Base-by-base conservation (phyloP, 2,797 vertebrate genomes). In the Danio jaintianensis region DNA sequence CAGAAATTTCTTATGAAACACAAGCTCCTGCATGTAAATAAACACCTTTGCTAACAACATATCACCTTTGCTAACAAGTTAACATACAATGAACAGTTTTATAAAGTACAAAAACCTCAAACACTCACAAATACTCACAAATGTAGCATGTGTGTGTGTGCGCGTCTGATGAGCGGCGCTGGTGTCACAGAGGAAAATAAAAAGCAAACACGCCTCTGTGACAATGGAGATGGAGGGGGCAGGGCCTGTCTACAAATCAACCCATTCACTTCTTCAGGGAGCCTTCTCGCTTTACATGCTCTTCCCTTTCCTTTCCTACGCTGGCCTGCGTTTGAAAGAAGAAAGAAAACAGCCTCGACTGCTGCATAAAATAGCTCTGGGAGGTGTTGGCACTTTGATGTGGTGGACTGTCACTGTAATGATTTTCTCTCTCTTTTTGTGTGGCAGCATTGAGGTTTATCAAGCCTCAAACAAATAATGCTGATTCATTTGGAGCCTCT, bases 201-300 rank as follows among this genome's bases (percentile, higher is more conserved):
- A 84, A 70, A 75, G 78, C 56, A 72, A 83, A 85, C 80, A 83
- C 52, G 45, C 81, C 78, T 86, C 67, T 85, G 85, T 90, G 86
- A 93, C 91, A 93, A 73, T 73, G 9, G 78, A 73, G 78, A 80
- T 58, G 50, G n/a, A 79, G 61, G 78, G 88, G 87, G 87, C 45
- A 15, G 81, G 83, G 85, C 80, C 73, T 71, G 88, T 79, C 87
- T 82, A 91, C 88, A 91, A 91, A 90, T 82, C 78, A 84, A 82
- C 38, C 89, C 90, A 89, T 92, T 91, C 88, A 93, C 63, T 87
- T 80, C 80, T 59, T 85, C 85, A 88, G 90, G 84, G 89, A 63
- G 66, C 69, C 47, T 36, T 67, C 80, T 73, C 70, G 58, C 67
- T 69, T 58, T 81, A 45, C 62, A 67, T 74, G 77, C 83, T 84